Evolutionary conservation across 1,140 invertebrate species (phyloP).

Genomic region (Aphis craccivora): DNA sequence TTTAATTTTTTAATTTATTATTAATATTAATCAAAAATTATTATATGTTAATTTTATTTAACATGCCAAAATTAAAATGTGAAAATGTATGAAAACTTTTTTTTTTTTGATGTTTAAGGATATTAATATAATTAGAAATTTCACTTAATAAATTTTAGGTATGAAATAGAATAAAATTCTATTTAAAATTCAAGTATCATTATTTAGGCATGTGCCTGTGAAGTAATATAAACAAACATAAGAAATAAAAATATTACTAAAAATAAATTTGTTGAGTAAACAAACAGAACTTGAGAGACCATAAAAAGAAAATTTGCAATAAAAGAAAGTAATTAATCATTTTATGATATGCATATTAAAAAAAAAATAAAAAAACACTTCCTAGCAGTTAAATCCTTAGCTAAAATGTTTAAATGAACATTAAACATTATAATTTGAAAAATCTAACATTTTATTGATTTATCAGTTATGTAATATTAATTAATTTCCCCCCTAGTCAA

Average conservation of each 20-base stretch:
- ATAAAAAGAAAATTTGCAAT: neutral
- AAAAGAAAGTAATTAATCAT: neutral
- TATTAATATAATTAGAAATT: neutral
- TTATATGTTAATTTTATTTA: neutral
- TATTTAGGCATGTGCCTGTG: neutral
- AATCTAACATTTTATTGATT: neutral
- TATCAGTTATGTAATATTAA: neutral
- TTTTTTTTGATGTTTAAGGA: neutral
- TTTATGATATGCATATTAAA: neutral
- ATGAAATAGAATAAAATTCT: neutral
- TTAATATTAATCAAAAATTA: neutral
- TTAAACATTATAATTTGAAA: neutral
- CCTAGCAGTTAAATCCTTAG: neutral
- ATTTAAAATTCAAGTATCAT: neutral
- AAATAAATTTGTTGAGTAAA: neutral
- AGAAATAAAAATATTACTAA: slow-evolving; percentile 15
- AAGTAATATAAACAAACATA: neutral
- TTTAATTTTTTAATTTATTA: too few relatives aligned
- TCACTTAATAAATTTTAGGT: neutral
- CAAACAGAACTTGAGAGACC: slow-evolving; percentile 16
- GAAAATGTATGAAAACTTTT: neutral
- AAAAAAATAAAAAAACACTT: neutral
- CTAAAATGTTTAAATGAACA: neutral
- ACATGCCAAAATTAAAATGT: neutral
- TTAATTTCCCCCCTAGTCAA: neutral